Evolutionary conservation across 2,888 invertebrate genomes (phyloP), one percentile per base, ranked within the genome.

Genomic region (Latheticus oryzae): DNA sequence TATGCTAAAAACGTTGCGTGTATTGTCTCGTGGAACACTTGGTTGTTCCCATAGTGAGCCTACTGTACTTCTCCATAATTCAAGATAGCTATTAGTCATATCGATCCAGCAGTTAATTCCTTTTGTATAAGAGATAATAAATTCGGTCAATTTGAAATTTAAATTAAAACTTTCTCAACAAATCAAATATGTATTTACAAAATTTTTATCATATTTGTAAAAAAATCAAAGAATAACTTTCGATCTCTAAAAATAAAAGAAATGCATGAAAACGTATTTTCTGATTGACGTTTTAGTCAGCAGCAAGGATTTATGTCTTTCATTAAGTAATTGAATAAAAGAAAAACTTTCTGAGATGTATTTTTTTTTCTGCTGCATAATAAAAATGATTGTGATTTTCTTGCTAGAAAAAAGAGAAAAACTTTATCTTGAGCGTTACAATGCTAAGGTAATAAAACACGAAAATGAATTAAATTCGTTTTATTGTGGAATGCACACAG

Each of bases 401-500:
- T 56, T 47, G 58, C 26, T 38, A 32, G 40, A 32, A 26, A 48
- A 58, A 47, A 52, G 45, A 48, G 51, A 42, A 53, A 45, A 58
- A 50, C 57, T 59, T 40, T 59, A 47, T 57, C 52, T 23, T 30
- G 52, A 40, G 54, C 50, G 57, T 53, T 51, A 58, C 15, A 50
- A 40, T 58, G 59, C 56, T 54, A 58, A 38, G 61, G 64, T 62
- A 68, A 66, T 67, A 69, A 69, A 68, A 69, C 67, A 66, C 65
- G 59, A 62, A 62, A 63, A 63, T 64, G 67, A 70, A 71, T 72
- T 71, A 70, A 72, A 70, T 65, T 69, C 68, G 67, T 73, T 76
- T 75, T 73, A 73, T 74, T 73, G 72, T 74, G 71, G 71, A 74
- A 72, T 74, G 72, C 72, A 74, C 73, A 73, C 73, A 71, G 72